These are phyloP conservation scores for Pelobates fuscus DNA, from an alignment of 2,113 vertebrate species.

Conservation along the genomic window DNA sequence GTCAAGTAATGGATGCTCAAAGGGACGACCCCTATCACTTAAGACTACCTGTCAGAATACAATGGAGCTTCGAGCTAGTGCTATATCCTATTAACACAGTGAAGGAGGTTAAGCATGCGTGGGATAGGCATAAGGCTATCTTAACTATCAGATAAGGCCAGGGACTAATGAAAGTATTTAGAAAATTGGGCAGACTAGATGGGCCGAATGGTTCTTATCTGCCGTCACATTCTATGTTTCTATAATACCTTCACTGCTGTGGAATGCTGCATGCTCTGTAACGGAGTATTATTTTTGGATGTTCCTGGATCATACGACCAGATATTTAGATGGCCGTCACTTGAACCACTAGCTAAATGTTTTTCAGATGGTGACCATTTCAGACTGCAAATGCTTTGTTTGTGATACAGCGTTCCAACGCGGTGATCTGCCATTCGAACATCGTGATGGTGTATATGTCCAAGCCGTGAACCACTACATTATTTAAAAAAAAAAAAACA, in stretches of 20 bases:
- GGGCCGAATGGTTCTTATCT: too few relatives aligned
- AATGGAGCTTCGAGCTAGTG: too few relatives aligned
- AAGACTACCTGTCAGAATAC: too few relatives aligned
- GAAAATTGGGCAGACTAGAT: too few relatives aligned
- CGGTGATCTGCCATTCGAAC: slow-evolving; percentile 57
- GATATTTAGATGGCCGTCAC: slow-evolving; percentile 66
- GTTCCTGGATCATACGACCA: slow-evolving; percentile 64
- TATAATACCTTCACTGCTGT: slow-evolving; percentile 79
- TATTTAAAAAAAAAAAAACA: not conserved
- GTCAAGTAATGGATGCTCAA: too few relatives aligned
- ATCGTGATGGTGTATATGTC: slow-evolving; percentile 71
- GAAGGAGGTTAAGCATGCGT: too few relatives aligned
- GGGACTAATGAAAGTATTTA: too few relatives aligned
- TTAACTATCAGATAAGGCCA: too few relatives aligned
- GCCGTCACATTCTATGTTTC: too few relatives aligned
- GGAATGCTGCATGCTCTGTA: slow-evolving; percentile 61
- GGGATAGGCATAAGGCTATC: too few relatives aligned
- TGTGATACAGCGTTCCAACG: slow-evolving; percentile 59
- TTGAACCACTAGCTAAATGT: slow-evolving; percentile 70
- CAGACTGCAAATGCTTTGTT: slow-evolving; percentile 69
- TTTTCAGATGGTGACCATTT: slow-evolving; percentile 69
- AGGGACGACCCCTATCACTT: too few relatives aligned
- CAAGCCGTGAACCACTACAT: slow-evolving; percentile 70
- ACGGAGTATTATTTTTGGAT: slow-evolving; percentile 50
- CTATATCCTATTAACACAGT: too few relatives aligned